phyloP scores from a whole-genome alignment of 2,797 vertebrate species.

The Bovichtus variegatus region DNA sequence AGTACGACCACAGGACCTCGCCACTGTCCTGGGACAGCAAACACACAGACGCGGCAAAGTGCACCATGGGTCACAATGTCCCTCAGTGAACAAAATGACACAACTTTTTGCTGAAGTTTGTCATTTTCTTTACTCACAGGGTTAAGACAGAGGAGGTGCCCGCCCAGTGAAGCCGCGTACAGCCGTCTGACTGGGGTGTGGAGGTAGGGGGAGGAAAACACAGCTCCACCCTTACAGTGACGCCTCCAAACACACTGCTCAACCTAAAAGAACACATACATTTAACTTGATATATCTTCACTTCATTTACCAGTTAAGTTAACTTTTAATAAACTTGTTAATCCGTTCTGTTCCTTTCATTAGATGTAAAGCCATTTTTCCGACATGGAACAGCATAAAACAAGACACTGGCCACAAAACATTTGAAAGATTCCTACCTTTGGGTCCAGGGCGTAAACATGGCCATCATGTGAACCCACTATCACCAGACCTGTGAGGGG shows the following conservation, averaged over 20 bases:
- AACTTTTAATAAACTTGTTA: not conserved
- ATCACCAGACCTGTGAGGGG: constrained; percentile 87
- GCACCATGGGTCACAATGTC: not conserved
- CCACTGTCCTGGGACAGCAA: constrained; percentile 84
- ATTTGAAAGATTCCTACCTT: constrained; percentile 66
- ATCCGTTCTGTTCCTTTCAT: not conserved
- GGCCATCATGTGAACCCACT: constrained; percentile 94
- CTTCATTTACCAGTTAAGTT: not conserved
- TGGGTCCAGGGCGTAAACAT: constrained; percentile 91
- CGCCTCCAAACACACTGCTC: constrained; percentile 90
- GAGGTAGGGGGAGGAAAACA: constrained; percentile 94
- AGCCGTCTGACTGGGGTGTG: constrained; percentile 82
- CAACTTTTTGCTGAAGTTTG: not conserved
- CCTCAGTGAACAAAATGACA: not conserved
- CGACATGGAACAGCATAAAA: not conserved
- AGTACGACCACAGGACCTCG: constrained; percentile 85
- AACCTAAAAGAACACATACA: constrained; percentile 72
- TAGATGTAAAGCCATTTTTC: not conserved
- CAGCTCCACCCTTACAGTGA: constrained; percentile 87
- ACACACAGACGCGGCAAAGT: not conserved
- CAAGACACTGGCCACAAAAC: not conserved
- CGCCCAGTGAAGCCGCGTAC: constrained; percentile 91
- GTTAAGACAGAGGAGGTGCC: constrained; percentile 87
- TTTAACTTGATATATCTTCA: not conserved
- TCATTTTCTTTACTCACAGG: constrained; percentile 83